Evolutionary conservation across 2,797 vertebrate genomes (phyloP), one percentile per base, ranked within the genome.

Genomic region (Botia kubotai): DNA sequence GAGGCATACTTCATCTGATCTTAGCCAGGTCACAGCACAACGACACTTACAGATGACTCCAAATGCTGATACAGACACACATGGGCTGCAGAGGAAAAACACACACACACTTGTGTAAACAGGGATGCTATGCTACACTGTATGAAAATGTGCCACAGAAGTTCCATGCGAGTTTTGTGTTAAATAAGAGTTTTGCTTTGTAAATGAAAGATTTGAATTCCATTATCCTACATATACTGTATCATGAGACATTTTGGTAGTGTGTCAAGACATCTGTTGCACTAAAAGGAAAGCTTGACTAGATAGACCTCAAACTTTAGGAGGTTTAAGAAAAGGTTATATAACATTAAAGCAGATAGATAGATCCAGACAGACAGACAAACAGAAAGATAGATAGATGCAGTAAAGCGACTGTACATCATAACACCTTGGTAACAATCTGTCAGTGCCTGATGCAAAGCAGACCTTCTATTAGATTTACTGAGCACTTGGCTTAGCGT

Each of bases 391-490:
- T 10, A 11, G 43, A 46, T 46, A 46, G 43, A 65, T 48, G 33
- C 60, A 58, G 71, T 48, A 80, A 72, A 70, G 19, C 79, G 50
- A 71, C 29, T 78, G 84, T 84, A 86, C 83, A 85, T 86, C 79
- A 87, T 88, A 84, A 75, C 87, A 67, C 86, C 87, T 84, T 72
- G 3, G 55, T 72, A 73, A 93, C 89, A 91, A 91, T 90, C 91
- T 89, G 91, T 91, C 93, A 92, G 90, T 87, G 89, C 83, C 87
- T 92, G 92, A 93, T 91, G 91, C 76, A 86, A 90, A 91, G 89
- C 93, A 93, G 92, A 89, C 91, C 92, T 87, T 90, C 86, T 83
- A 87, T 87, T 89, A 91, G 90, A 93, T 93, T 93, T 93, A 94
- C 93, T 90, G 91, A 91, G 89, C 90, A 89, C 89, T 89, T 90